phyloP scores from a whole-genome alignment of 2,797 vertebrate genomes.

The Hoplostethus atlanticus region DNA sequence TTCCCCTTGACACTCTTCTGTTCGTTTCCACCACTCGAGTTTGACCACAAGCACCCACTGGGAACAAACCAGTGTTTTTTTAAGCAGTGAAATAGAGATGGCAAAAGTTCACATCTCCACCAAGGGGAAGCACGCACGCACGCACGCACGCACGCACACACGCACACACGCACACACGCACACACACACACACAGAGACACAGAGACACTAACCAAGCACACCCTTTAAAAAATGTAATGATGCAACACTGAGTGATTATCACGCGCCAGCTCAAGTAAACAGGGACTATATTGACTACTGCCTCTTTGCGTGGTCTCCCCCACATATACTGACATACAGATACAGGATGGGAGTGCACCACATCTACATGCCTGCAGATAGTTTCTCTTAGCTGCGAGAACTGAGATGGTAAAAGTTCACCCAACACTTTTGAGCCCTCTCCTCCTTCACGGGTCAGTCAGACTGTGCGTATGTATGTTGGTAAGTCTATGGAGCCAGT shows the following conservation, averaged over 20 bases:
- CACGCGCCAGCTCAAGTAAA: slow-evolving; percentile 5
- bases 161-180: no score
- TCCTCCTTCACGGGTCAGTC: background rate
- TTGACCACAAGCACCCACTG: slow-evolving; percentile 36
- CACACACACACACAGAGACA: background rate
- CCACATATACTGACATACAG: background rate
- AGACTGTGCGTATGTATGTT: slow-evolving; percentile 10
- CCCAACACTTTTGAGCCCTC: no score
- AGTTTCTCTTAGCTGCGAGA: no score
- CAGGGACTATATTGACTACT: background rate
- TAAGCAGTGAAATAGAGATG: background rate
- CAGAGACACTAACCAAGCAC: slow-evolving; percentile 13
- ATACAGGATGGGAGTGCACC: background rate
- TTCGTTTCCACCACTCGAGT: slow-evolving; percentile 29
- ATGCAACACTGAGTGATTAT: slow-evolving; percentile 49
- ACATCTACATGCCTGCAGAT: background rate
- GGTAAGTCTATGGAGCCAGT: slow-evolving; percentile 16
- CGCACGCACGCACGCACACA: no score
- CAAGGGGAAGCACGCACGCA: background rate
- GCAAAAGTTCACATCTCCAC: background rate
- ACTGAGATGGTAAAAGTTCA: no score
- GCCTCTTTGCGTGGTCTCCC: slow-evolving; percentile 15
- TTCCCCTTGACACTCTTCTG: slow-evolving; percentile 48
- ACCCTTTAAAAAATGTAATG: slow-evolving; percentile 38
- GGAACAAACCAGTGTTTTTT: slow-evolving; percentile 19